Base-by-base conservation (phyloP, 2,888 invertebrate species). In the Campoplex capitator region DNA sequence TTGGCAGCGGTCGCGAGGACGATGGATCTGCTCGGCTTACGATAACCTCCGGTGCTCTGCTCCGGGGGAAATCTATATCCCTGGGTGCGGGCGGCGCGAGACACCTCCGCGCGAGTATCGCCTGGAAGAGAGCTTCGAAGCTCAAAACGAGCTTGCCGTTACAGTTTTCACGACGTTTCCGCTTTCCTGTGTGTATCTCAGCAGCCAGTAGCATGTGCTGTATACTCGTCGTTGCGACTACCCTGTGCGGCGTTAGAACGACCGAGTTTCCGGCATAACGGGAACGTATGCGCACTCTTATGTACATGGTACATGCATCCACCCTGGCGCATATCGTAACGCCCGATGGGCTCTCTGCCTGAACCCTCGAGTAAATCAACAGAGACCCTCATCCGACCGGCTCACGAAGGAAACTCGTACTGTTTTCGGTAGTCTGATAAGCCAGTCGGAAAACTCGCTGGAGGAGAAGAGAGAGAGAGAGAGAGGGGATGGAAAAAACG, bases 311-410 rank as follows among this genome's bases (percentile, higher is more conserved):
- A 58, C 58, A 58, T 58, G 56, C 56, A 23, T 23, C 1, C 56
- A 56, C 11, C 11, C 58, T 58, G 28, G 58, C 58, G 28, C 58
- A 58, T n/a, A 58, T 58, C 28, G 28, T 58, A 4, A 58, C 58
- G 28, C 58, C 11, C 28, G 6, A 38, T 48, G 70, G 70, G 48
- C 28, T 71, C 28, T 71, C 38, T 71, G 32, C 70, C 70, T 48
- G 70, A 71, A 71, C 48, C 48, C 28, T 62, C 58, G 32, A 48
- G 70, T 71, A 71, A 71, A 71, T 71, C 48, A 71, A 48, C 48
- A 71, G 48, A 23, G 23, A 16, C 7, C 48, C 16, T 4, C 48
- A 1, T 18, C 28, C 48, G 70, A 13, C 67, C 35, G 38, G 11
- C 67, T 38, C 38, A 38, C 38, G n/a, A 38, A 67, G 4, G 38